Evolutionary conservation across 2,888 invertebrate genomes (phyloP).

Genomic region (Antitype chi): DNA sequence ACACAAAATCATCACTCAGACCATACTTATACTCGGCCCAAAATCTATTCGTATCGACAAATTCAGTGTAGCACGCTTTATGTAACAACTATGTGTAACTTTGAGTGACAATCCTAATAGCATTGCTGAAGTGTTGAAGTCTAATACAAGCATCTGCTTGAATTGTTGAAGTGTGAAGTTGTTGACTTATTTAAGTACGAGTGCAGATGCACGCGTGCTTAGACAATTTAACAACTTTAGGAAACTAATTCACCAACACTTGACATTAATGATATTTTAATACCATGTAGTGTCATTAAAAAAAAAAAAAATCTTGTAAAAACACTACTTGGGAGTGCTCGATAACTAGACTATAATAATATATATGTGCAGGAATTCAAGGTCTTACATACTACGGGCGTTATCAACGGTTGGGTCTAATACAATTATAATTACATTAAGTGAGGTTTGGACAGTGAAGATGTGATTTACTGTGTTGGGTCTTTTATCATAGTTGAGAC

Average conservation of each 20-base stretch:
- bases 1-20: background rate
- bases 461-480: background rate
- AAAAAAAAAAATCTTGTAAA: slow-evolving; percentile 18
- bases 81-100: too few relatives aligned
- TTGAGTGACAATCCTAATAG: too few relatives aligned
- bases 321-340: slow-evolving; percentile 11
- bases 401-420: slow-evolving; percentile 11
- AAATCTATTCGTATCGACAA: background rate
- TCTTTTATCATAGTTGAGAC: background rate
- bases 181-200: too few relatives aligned
- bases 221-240: background rate
- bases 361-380: slow-evolving; percentile 17
- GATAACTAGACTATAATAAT: slow-evolving; percentile 26
- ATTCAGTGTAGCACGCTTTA: background rate
- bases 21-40: background rate
- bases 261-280: slow-evolving; percentile 8
- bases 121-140: too few relatives aligned
- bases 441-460: slow-evolving; percentile 7
- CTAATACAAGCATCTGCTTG: background rate
- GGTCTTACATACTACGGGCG: slow-evolving; percentile 3
- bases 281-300: background rate
- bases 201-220: background rate
- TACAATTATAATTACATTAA: slow-evolving; percentile 20
- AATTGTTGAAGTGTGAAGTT: too few relatives aligned
- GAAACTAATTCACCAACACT: background rate